Conservation (phyloP, 2,888 invertebrate genomes). For the Phania funesta region DNA sequence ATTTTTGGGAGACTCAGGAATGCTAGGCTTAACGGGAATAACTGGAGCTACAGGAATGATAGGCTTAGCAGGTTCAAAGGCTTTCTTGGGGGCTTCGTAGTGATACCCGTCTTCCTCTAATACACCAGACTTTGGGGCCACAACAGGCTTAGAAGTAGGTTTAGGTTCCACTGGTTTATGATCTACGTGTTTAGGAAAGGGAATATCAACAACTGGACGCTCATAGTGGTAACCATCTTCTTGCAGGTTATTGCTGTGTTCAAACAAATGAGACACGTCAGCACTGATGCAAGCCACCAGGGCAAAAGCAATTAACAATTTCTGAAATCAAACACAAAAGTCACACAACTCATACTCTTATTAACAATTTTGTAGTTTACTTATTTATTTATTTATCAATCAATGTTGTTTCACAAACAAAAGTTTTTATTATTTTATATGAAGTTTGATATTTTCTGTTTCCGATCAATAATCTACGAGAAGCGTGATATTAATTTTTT, state of each 20-base stretch:
- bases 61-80: conserved; percentile 15
- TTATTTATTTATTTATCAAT: not conserved
- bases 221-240: conserved; percentile 76
- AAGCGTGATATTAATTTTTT: not conserved
- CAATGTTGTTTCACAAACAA: no score
- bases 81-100: conserved; percentile 18
- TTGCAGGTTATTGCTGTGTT: conserved; percentile 74
- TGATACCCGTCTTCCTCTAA: conserved; percentile 38
- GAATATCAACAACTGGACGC: conserved; percentile 72
- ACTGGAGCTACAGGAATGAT: not conserved
- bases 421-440: no score
- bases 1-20: conserved; percentile 43
- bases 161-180: conserved; percentile 38
- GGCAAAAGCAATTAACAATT: conserved; percentile 75
- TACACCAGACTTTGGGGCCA: conserved; percentile 24
- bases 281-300: conserved; percentile 75
- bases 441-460: not conserved
- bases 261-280: conserved; percentile 77
- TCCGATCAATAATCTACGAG: not conserved
- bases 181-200: conserved; percentile 46
- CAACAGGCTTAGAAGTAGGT: conserved; percentile 43
- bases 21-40: conserved; percentile 7
- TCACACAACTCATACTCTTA: not conserved
- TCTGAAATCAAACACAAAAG: conserved; percentile 70
- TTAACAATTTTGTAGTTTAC: not conserved